These are phyloP conservation scores for Cairina moschata DNA, from an alignment of 2,113 vertebrate genomes.

Conservation along the genomic window DNA sequence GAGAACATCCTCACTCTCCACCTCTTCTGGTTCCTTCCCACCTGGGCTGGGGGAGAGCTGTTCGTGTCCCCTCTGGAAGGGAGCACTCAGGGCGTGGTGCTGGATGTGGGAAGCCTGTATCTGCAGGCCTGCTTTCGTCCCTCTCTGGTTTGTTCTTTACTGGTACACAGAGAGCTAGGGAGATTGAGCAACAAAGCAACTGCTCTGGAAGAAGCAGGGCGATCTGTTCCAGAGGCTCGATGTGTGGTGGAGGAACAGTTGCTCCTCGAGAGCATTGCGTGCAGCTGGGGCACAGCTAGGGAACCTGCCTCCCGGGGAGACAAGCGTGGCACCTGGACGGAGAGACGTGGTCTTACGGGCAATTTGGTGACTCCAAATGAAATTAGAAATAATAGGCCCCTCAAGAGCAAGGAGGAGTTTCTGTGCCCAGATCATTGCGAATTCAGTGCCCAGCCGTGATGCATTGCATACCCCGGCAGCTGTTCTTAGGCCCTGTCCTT, in stretches of 20 bases:
- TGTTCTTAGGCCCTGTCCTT: not conserved
- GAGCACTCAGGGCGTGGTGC: not conserved
- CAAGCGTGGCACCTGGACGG: not conserved
- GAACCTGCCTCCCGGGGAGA: not conserved
- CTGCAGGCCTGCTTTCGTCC: not conserved
- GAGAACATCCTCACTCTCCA: not conserved
- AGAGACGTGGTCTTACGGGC: not conserved
- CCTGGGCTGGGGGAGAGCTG: not conserved
- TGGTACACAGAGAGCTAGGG: not conserved
- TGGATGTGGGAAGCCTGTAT: not conserved
- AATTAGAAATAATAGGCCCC: not conserved
- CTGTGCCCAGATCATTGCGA: not conserved
- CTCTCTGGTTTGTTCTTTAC: not conserved
- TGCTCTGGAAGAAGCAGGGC: not conserved
- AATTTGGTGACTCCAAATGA: not conserved
- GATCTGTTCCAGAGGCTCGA: not conserved
- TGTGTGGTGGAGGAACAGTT: not conserved
- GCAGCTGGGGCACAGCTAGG: not conserved
- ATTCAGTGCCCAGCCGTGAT: not conserved
- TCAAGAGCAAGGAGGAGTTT: not conserved
- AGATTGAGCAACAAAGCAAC: not conserved
- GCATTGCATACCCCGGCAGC: not conserved
- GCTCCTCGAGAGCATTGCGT: not conserved
- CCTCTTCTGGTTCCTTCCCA: not conserved
- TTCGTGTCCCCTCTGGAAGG: rapidly evolving